Percentiles rank a stretch among this genome's conserved stretches.
These are phyloP conservation scores for Amaurobius ferox DNA, from an alignment of 2,888 invertebrate species.

Conservation along the genomic window DNA sequence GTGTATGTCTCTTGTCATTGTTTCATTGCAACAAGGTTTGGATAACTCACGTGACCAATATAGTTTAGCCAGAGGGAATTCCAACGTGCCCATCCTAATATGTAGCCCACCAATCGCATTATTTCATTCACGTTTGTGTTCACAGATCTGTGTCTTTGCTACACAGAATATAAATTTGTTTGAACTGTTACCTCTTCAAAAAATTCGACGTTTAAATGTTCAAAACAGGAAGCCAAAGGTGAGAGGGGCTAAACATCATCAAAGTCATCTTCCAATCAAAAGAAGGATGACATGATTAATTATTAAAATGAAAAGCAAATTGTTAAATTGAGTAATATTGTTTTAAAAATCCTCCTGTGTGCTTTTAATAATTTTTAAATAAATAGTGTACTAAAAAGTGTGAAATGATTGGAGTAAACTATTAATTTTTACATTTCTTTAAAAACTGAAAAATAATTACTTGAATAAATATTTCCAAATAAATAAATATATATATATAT, in stretches of 20 bases:
- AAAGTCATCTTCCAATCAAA: not conserved
- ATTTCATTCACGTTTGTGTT: not conserved
- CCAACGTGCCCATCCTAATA: not conserved
- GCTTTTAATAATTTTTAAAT: too few relatives aligned
- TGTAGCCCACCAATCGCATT: not conserved
- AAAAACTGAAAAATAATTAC: too few relatives aligned
- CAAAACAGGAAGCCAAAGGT: not conserved
- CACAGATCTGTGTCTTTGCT: not conserved
- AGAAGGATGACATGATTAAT: too few relatives aligned
- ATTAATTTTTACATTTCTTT: too few relatives aligned
- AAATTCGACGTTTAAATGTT: not conserved
- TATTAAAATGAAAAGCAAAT: too few relatives aligned
- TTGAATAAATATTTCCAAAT: too few relatives aligned
- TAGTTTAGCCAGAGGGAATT: not conserved
- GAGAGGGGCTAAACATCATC: not conserved
- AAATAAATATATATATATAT: too few relatives aligned
- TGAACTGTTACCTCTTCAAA: not conserved
- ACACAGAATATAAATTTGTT: not conserved
- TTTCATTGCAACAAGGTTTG: not conserved
- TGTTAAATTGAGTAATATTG: too few relatives aligned
- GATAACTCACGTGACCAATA: not conserved
- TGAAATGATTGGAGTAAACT: too few relatives aligned
- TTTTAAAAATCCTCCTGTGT: too few relatives aligned
- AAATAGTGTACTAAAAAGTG: too few relatives aligned
- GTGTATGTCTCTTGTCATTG: not conserved